Base-by-base conservation (phyloP, 2,113 vertebrate genomes). In the Perccottus glenii region DNA sequence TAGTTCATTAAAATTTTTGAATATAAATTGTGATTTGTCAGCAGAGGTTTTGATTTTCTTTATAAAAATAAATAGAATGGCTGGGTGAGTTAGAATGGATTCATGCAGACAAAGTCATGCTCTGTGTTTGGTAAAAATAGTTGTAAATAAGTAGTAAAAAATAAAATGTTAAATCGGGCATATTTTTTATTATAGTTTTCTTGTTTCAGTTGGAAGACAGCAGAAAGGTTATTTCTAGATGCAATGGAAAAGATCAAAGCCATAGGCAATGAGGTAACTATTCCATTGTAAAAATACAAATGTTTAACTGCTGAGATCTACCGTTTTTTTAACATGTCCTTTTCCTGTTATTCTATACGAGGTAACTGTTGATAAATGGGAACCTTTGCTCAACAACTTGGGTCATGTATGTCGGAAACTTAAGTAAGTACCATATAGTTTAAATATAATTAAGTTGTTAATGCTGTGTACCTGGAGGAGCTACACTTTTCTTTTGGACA, bases 311-410 rank as follows among this genome's bases (percentile, higher is more conserved):
- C n/a, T n/a, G n/a, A n/a, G n/a, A n/a, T n/a, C n/a, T n/a, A n/a
- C n/a, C n/a, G n/a, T n/a, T n/a, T 7, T 9, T 10, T 15, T 15
- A 7, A 43, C 0, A 46, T 66, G 4, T 49, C 9, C 5, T 49
- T 60, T 42, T 6, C 19, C 4, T 36, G 0, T 19, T 50, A 44
- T 19, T 57, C 11, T 16, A 40, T 62, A 58, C 2, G 63, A 99
- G 98, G 96, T 99, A 19, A 99, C 97, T 5, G 98, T 99, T 80
- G 98, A 99, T 88, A 99, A 99, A 78, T 99, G 98, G 98, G 98
- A 99, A 75, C 98, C 98, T 75, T 87, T 99, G 70, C 71, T 99
- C 82, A 99, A 99, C 90, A 99, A 99, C 85, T 84, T 99, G 49
- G 98, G 98, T 45, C 98, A 99, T 1, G 98, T 99, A 60, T 98